These are phyloP conservation scores for Anguilla marmorata DNA, from an alignment of 2,797 vertebrate species.

Conservation along the genomic window DNA sequence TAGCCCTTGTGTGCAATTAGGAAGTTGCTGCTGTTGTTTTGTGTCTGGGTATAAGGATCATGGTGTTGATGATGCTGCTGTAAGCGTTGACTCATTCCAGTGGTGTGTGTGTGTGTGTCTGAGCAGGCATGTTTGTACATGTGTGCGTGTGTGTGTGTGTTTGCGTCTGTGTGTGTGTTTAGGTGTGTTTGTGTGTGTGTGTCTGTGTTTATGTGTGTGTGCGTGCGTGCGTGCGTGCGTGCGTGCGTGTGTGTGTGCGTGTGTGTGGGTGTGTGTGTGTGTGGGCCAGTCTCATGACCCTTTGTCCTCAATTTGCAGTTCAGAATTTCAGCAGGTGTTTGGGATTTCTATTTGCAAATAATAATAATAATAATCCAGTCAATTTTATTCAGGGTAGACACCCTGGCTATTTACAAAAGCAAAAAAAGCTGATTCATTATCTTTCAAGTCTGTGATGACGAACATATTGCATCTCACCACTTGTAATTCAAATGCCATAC, in stretches of 20 bases:
- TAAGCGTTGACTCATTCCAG: constrained; percentile 23
- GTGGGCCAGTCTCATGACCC: constrained; percentile 43
- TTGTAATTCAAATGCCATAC: not conserved
- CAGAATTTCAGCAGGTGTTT: not conserved
- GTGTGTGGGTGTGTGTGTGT: constrained; percentile 49
- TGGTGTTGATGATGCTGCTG: not conserved
- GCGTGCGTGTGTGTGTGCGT: constrained; percentile 35
- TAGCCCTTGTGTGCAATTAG: not conserved
- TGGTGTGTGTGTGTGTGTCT: constrained; percentile 41
- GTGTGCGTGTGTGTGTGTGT: constrained; percentile 15
- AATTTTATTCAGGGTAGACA: not conserved
- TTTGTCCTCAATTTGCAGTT: not conserved
- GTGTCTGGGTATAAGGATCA: not conserved
- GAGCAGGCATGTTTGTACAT: constrained; percentile 31
- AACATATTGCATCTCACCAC: not conserved
- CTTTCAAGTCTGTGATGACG: not conserved
- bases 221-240: not conserved
- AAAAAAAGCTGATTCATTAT: not conserved
- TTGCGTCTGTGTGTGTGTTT: not conserved
- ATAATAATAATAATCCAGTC: not conserved
- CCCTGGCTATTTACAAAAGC: not conserved
- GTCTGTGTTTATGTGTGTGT: constrained; percentile 27
- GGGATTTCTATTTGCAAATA: not conserved
- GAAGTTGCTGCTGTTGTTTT: not conserved
- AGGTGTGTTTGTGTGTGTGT: constrained; percentile 43